Conservation (phyloP, 1,140 invertebrate species). For the Condylostylus longicornis region DNA sequence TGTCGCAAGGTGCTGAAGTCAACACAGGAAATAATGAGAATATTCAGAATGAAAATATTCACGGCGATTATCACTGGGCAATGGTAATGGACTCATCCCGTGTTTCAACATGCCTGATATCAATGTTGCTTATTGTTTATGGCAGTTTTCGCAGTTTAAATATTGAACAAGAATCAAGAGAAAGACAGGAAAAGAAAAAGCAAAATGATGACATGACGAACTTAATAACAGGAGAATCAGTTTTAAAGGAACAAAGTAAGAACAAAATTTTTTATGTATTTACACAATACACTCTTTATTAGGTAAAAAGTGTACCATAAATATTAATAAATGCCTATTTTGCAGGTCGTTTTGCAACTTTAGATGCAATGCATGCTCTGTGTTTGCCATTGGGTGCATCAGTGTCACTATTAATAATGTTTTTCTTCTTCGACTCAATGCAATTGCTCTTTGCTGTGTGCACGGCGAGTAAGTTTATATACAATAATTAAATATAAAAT, state of each 20-base stretch:
- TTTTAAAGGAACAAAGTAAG: constrained; percentile 29
- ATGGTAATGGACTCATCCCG: constrained; percentile 90
- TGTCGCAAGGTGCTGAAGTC: too few relatives aligned
- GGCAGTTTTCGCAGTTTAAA: constrained; percentile 85
- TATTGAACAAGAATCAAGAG: constrained; percentile 83
- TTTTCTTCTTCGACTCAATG: constrained; percentile 98
- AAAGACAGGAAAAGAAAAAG: constrained; percentile 65
- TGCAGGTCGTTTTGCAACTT: constrained; percentile 40
- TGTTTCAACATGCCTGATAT: constrained; percentile 92
- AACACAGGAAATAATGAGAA: too few relatives aligned
- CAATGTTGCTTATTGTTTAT: constrained; percentile 93
- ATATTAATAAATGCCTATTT: neutral
- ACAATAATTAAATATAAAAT: neutral
- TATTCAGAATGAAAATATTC: too few relatives aligned
- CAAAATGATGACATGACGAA: constrained; percentile 38
- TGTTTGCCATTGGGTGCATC: constrained; percentile 92
- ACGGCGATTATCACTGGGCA: constrained; percentile 59
- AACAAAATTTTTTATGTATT: neutral
- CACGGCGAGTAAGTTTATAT: constrained; percentile 69
- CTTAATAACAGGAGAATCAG: constrained; percentile 35
- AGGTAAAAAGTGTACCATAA: neutral
- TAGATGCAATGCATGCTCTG: constrained; percentile 93
- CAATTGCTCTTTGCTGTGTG: constrained; percentile 95
- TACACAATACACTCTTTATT: neutral
- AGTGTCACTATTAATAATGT: constrained; percentile 91